Evolutionary conservation across 2,888 invertebrate genomes (phyloP).

Genomic region (Epistrophe grossulariae): DNA sequence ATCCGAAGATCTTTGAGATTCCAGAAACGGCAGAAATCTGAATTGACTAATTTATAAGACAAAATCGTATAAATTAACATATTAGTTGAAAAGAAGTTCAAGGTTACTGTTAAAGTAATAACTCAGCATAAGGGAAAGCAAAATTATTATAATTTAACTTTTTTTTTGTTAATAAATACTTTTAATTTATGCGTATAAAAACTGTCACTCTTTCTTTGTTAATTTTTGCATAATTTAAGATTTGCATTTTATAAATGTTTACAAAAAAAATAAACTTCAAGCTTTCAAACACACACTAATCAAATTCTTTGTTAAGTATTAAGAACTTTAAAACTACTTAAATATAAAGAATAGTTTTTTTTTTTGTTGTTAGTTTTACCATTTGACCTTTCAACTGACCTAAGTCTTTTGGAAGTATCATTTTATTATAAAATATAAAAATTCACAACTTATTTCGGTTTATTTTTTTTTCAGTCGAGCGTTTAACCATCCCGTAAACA

Average conservation of each 20-base stretch:
- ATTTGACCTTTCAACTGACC: constrained; percentile 2
- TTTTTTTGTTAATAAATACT: not conserved
- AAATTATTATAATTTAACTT: not conserved
- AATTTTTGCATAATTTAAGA: constrained; percentile 6
- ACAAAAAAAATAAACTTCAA: not conserved
- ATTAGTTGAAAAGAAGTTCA: constrained; percentile 6
- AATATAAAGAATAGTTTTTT: not conserved
- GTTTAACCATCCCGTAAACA: not conserved
- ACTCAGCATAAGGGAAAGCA: not conserved
- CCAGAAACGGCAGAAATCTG: not conserved
- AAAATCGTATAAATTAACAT: not conserved
- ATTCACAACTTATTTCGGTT: not conserved
- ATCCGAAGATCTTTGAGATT: not conserved
- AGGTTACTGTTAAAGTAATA: constrained; percentile 16
- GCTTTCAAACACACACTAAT: too few relatives aligned
- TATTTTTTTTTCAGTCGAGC: not conserved
- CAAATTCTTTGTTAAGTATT: not conserved
- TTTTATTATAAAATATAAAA: not conserved
- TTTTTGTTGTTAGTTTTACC: not conserved
- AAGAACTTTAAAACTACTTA: not conserved
- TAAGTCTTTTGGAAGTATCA: not conserved
- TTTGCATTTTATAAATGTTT: not conserved
- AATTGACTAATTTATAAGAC: not conserved
- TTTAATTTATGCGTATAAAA: not conserved
- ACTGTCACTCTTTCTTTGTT: constrained; percentile 25